phyloP scores from a whole-genome alignment of 2,888 invertebrate genomes.

The Prosapia bicincta region DNA sequence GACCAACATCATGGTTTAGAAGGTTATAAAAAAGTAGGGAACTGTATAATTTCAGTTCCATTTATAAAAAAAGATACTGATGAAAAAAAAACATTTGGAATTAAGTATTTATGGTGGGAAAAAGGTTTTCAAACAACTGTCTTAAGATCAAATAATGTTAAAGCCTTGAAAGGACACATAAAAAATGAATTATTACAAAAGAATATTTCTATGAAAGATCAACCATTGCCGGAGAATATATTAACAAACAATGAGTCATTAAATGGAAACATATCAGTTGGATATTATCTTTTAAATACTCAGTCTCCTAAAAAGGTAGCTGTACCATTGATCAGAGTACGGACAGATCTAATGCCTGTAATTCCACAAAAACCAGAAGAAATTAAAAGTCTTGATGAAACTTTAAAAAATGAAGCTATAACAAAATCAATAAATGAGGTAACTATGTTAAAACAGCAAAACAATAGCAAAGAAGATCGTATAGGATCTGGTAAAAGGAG shows the following conservation, averaged over 20 bases:
- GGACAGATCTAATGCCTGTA: not conserved
- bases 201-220: not conserved
- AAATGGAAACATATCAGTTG: not conserved
- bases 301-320: not conserved
- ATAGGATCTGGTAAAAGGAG: not conserved
- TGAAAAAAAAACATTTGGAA: not conserved
- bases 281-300: not conserved
- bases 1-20: conserved; percentile 12
- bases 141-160: too few relatives aligned
- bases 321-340: not conserved
- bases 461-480: not conserved
- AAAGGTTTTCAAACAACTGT: not conserved
- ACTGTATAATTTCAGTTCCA: not conserved
- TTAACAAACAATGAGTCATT: not conserved
- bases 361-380: not conserved
- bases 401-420: too few relatives aligned
- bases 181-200: too few relatives aligned
- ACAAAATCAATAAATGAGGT: not conserved
- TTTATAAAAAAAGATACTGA: not conserved
- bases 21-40: not conserved
- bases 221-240: not conserved
- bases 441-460: not conserved
- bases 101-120: not conserved
- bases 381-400: too few relatives aligned
- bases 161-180: too few relatives aligned